Evolutionary conservation across 2,797 vertebrate genomes (phyloP).

Genomic region (Karalla daura): DNA sequence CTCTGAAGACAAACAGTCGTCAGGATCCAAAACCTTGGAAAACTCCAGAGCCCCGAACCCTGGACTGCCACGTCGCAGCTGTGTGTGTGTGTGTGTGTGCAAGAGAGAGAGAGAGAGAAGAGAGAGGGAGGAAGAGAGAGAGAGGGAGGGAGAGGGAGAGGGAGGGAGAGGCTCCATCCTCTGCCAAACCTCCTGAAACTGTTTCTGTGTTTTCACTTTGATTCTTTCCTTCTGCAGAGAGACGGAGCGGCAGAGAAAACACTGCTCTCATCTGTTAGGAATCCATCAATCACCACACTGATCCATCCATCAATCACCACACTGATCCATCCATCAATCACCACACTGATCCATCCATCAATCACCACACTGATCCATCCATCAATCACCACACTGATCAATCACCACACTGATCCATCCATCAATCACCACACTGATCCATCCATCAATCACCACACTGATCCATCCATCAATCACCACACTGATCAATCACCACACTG

Average conservation of each 20-base stretch:
- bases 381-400: not conserved
- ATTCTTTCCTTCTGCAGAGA: slow-evolving; percentile 44
- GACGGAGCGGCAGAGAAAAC: not conserved
- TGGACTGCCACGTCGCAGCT: slow-evolving; percentile 57
- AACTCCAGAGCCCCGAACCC: slow-evolving; percentile 1
- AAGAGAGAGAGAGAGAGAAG: too few relatives aligned
- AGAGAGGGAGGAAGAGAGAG: too few relatives aligned
- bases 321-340: not conserved
- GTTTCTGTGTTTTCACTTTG: slow-evolving; percentile 34
- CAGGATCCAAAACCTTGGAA: slow-evolving; percentile 27
- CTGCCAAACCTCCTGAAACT: slow-evolving; percentile 63
- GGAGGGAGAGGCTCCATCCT: not conserved
- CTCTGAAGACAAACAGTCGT: slow-evolving; percentile 11
- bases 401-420: too few relatives aligned
- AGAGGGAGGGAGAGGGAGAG: too few relatives aligned
- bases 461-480: too few relatives aligned
- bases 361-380: too few relatives aligned
- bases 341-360: not conserved
- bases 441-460: too few relatives aligned
- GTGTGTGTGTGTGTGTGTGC: slow-evolving; percentile 16
- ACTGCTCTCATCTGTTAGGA: not conserved
- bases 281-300: not conserved
- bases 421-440: not conserved
- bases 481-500: not conserved
- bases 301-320: not conserved